These are phyloP conservation scores for Coelopa frigida DNA, from an alignment of 1,140 invertebrate species.

Conservation along the genomic window DNA sequence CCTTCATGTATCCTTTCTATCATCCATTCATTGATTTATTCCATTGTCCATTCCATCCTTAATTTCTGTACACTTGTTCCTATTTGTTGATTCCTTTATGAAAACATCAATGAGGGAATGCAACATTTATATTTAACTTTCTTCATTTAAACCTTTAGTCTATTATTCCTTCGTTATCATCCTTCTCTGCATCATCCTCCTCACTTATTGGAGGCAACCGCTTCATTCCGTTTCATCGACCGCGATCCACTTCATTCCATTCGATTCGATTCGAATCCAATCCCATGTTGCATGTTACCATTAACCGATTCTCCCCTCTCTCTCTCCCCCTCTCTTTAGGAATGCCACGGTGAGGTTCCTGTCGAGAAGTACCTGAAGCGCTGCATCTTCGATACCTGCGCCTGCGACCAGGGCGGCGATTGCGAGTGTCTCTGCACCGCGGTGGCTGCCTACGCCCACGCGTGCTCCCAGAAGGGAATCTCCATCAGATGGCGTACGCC, in stretches of 20 bases:
- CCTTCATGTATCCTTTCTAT: background rate
- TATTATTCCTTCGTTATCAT: no score
- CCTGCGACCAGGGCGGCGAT: slow-evolving; percentile 80
- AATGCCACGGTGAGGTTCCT: slow-evolving; percentile 72
- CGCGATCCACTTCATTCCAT: no score
- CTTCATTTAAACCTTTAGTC: no score
- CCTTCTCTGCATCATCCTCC: no score
- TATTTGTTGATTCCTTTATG: no score
- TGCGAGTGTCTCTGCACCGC: slow-evolving; percentile 86
- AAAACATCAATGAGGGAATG: no score
- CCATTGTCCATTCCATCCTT: slow-evolving; percentile 1
- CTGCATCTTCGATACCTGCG: slow-evolving; percentile 76
- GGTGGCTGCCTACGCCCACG: slow-evolving; percentile 75
- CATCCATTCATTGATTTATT: slow-evolving; percentile 2
- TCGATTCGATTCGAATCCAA: no score
- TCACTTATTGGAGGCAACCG: no score
- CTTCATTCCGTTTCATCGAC: no score
- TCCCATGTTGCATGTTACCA: slow-evolving; percentile 7
- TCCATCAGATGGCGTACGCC: slow-evolving; percentile 73
- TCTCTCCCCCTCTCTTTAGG: slow-evolving; percentile 7
- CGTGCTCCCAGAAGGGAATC: slow-evolving; percentile 64
- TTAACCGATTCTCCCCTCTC: slow-evolving; percentile 9
- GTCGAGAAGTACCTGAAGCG: slow-evolving; percentile 59
- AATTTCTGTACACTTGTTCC: no score
- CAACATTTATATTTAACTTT: no score